Percentiles rank a stretch among this genome's conserved stretches.
These are phyloP conservation scores for Caretta caretta DNA, from an alignment of 2,113 vertebrate genomes.

Conservation along the genomic window DNA sequence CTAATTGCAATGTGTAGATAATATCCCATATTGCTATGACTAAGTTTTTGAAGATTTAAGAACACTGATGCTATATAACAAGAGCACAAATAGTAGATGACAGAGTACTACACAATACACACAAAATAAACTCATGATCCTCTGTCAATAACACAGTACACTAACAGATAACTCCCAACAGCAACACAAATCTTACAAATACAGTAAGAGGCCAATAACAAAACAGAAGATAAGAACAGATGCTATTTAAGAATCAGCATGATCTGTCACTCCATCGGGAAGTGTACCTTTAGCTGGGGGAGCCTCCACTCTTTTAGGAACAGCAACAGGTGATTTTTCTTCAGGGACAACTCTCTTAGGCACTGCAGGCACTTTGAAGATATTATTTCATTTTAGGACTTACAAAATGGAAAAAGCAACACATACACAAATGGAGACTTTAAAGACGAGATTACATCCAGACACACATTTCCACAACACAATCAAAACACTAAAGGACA, in stretches of 20 bases:
- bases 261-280: not conserved
- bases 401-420: constrained; percentile 11
- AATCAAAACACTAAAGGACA: not conserved
- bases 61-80: not conserved
- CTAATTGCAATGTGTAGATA: not conserved
- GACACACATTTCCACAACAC: not conserved
- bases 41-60: constrained; percentile 40
- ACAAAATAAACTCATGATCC: not conserved
- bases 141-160: not conserved
- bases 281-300: constrained; percentile 81
- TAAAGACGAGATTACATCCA: not conserved
- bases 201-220: not conserved
- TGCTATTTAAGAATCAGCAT: not conserved
- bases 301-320: constrained; percentile 78
- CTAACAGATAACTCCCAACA: not conserved
- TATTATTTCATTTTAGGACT: constrained; percentile 53
- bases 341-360: constrained; percentile 79
- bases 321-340: constrained; percentile 76
- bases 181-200: not conserved
- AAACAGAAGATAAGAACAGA: not conserved
- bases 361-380: constrained; percentile 78
- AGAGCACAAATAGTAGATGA: not conserved
- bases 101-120: not conserved
- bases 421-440: not conserved
- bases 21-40: not conserved